Base-by-base conservation (phyloP, 2,888 invertebrate genomes). In the Xylocampa areola region DNA sequence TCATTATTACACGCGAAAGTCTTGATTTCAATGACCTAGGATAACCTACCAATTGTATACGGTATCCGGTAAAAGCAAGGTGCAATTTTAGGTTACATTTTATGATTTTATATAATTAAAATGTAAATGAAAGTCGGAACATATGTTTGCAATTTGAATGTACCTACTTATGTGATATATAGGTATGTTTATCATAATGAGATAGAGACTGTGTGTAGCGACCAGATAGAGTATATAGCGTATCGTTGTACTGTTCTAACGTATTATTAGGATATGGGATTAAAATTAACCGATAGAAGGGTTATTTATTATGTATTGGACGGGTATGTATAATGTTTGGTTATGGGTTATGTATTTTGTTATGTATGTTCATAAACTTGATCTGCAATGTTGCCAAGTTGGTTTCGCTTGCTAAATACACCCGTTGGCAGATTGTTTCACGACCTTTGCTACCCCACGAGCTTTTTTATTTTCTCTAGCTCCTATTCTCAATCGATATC, bases 21-120 rank as follows among this genome's bases (percentile, higher is more conserved):
- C 80, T 74, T 64, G 77, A 71, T 77, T 82, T 83, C 81, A 84
- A 87, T 91, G 92, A 92, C 91, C 92, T 92, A 92, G 90, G 91
- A 80, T 91, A 91, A 87, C 90, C 88, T 85, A 85, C 82, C 81
- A 79, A 79, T 79, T 80, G 76, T 78, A 69, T 73, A 55, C 73
- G 75, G 81, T 81, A 84, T 90, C 88, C 89, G 87, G 85, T 84
- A 81, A 77, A 80, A 76, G 63, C 45, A 47, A 66, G 69, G 68
- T 69, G 70, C 70, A 76, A 73, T 86, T 87, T 84, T 87, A 89
- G 90, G 90, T 92, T 90, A 91, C 84, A 86, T 89, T 82, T 79
- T 69, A 52, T 68, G 68, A 60, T 65, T 63, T 51, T 68, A 64
- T 60, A 71, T 68, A 61, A 80, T 77, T 74, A 73, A 60, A 72